Evolutionary conservation across 2,888 invertebrate genomes (phyloP), one percentile per base, ranked within the genome.

Genomic region (Megastigmus dorsalis): DNA sequence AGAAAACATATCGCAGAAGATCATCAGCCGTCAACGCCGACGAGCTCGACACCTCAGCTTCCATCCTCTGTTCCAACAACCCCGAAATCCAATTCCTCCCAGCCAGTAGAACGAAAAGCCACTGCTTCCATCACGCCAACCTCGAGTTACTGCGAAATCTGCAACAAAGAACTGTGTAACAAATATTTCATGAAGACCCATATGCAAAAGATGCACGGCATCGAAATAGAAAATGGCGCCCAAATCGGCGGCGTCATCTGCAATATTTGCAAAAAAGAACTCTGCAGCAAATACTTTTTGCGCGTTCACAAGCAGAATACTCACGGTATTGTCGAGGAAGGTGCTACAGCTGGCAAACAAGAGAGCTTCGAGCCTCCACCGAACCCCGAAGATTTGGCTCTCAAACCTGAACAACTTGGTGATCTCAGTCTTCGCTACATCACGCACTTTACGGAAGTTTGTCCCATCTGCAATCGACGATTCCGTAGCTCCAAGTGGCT

Each of bases 181-280:
- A 99, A 99, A 89, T 99, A 99, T 88, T 99, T 99, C 89, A 96
- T 99, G 95, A 97, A 98, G 88, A 99, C 98, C 1, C 99, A 99
- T 90, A 98, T 98, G 97, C 95, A 97, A 86, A 94, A 98, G 86
- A 98, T 99, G 96, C 99, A 97, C 88, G 97, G 97, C 52, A 97
- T 97, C 82, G 96, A 96, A 86, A 94, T 97, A 60, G 96, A 97
- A 88, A 96, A 95, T 84, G 96, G 96, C 20, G 95, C 96, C 38
- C 96, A 95, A 87, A 94, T 97, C 43, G 97, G 97, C 5, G 97
- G 97, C 23, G 97, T 97, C 6, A 95, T 97, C 55, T 98, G 98
- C 89, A 97, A 98, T 88, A 96, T 99, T 80, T 99, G 99, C 89
- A 97, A 98, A 90, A 98, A 98, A 88, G 98, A 99, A 89, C 90